phyloP scores from a whole-genome alignment of 1,140 invertebrate genomes.

The Drosophila santomea region DNA sequence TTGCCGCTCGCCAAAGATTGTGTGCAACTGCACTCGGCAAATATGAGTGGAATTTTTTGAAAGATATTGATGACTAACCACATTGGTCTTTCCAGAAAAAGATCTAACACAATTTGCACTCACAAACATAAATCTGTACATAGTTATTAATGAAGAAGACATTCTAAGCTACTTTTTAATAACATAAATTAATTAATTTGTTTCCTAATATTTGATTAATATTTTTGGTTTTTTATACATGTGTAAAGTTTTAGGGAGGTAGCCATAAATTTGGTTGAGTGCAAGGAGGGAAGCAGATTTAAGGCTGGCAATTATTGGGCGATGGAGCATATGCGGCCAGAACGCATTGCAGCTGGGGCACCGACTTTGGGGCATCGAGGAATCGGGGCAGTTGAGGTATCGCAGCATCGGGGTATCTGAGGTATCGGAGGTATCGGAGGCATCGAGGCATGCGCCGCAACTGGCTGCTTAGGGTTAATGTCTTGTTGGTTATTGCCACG shows the following conservation, averaged over 20 bases:
- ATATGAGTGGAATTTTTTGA: background rate
- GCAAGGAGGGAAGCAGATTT: background rate
- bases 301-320: constrained; percentile 62
- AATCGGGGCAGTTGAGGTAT: constrained; percentile 34
- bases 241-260: background rate
- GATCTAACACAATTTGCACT: no score
- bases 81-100: background rate
- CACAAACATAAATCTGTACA: no score
- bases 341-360: constrained; percentile 54
- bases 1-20: constrained; percentile 21
- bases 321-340: constrained; percentile 61
- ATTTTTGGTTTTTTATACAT: no score
- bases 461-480: constrained; percentile 74
- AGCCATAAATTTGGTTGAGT: constrained; percentile 1
- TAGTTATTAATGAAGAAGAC: no score
- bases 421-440: background rate
- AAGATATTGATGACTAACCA: background rate
- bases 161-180: no score
- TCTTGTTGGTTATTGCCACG: constrained; percentile 81
- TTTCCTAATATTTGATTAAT: no score
- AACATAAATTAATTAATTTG: no score
- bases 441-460: constrained; percentile 39
- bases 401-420: constrained; percentile 18
- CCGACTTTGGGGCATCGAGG: background rate
- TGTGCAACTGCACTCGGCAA: constrained; percentile 19